A percentile compares a stretch with the other conserved stretches of the same genome.
These are phyloP conservation scores for Callyntrura sp. DNA, from an alignment of 2,888 invertebrate genomes.

Conservation along the genomic window DNA sequence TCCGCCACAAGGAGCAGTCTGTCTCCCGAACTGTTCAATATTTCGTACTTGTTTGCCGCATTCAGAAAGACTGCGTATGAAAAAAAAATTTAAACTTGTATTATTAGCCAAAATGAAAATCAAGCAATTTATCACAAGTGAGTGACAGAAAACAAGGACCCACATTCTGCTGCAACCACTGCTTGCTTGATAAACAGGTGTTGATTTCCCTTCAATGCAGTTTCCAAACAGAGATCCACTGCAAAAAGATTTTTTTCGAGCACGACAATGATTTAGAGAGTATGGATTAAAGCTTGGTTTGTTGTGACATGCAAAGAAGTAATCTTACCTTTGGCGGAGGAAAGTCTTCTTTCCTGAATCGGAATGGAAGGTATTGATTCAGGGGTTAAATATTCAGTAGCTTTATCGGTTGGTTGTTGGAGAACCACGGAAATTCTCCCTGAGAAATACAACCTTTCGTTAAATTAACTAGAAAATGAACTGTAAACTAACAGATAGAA, in stretches of 20 bases:
- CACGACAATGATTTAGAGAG: no score
- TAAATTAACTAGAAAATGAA: neutral
- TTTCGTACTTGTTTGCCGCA: slow-evolving; percentile 80
- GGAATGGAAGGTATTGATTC: slow-evolving; percentile 70
- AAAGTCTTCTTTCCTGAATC: slow-evolving; percentile 69
- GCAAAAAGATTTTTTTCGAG: neutral
- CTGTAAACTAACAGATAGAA: no score
- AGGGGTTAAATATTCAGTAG: slow-evolving; percentile 56
- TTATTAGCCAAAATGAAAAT: neutral
- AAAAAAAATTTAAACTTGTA: neutral
- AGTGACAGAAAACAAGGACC: neutral
- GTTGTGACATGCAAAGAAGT: neutral
- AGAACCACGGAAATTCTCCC: slow-evolving; percentile 70
- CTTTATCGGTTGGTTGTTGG: slow-evolving; percentile 68
- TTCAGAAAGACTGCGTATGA: slow-evolving; percentile 78
- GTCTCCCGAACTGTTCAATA: slow-evolving; percentile 78
- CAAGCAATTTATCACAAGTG: neutral
- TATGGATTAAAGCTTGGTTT: no score
- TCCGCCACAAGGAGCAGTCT: slow-evolving; percentile 76
- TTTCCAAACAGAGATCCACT: slow-evolving; percentile 68
- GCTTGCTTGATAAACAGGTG: slow-evolving; percentile 80
- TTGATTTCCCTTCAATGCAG: slow-evolving; percentile 72
- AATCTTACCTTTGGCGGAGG: slow-evolving; percentile 64
- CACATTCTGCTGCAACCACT: slow-evolving; percentile 79
- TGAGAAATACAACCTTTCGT: slow-evolving; percentile 7